Conservation (phyloP, 2,113 vertebrate species). For the Mormyrus lacerda region DNA sequence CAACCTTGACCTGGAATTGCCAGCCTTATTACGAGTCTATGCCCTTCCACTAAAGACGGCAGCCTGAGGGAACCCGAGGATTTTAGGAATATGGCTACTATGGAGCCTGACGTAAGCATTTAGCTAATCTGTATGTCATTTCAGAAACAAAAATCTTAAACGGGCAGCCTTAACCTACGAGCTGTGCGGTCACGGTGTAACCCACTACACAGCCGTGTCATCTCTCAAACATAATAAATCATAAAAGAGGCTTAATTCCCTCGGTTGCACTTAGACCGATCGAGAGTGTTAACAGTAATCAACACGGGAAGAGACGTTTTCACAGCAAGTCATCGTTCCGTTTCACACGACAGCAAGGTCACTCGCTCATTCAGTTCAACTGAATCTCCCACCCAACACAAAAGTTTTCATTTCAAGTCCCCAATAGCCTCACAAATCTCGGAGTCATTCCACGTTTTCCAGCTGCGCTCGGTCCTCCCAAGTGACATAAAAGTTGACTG, state of each 20-base stretch:
- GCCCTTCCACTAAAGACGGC: neutral
- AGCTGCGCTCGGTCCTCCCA: neutral
- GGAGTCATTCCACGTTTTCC: neutral
- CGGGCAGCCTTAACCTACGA: neutral
- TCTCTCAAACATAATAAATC: neutral
- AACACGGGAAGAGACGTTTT: neutral
- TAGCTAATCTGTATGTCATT: neutral
- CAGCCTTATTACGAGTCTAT: neutral
- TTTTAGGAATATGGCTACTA: neutral
- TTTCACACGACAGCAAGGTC: neutral
- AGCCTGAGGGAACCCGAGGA: neutral
- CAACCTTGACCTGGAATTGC: neutral
- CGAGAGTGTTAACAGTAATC: neutral
- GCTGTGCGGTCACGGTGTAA: neutral
- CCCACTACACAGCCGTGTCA: neutral
- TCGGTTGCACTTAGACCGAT: neutral
- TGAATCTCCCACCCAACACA: neutral
- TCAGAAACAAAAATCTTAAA: neutral
- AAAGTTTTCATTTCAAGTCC: constrained; percentile 5
- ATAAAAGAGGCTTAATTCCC: neutral
- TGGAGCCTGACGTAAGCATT: neutral
- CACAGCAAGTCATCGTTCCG: neutral
- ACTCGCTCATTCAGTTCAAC: neutral
- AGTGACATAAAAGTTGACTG: neutral
- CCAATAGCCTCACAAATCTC: constrained; percentile 9